Evolutionary conservation across 1,140 invertebrate species (phyloP), one percentile per base, ranked within the genome.

Genomic region (Bombus breviceps): DNA sequence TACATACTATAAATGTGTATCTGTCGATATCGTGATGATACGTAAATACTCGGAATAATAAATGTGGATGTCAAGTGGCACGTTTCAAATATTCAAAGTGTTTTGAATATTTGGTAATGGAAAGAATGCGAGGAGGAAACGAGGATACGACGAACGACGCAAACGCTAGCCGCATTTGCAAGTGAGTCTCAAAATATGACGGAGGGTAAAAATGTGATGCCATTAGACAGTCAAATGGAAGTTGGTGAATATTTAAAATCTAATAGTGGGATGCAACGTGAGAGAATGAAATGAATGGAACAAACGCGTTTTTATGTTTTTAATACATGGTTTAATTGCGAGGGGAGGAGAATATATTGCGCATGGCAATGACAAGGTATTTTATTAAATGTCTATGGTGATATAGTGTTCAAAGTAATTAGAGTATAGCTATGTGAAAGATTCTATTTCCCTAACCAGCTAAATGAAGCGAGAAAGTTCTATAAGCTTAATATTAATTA

Each of bases 1-100:
- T 64, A 47, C 32, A 69, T 57, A 28, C 37, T 47, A 18, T 18
- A 47, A 53, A 25, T n/a, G 28, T 28, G 5, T 25, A 22, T 22
- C 37, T 71, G 25, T 71, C 66, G 53, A 80, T 71, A 37, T 34
- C n/a, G 43, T 39, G 68, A 28, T 22, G 43, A 69, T 80, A 53
- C 43, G 43, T 25, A 39, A 39, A 80, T 80, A 71, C 68, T 6
- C 9, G 3, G 47, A 53, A 37, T 79, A 68, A 71, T n/a, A 10
- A 28, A 18, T 41, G 4, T 8, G 62, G 6, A 32, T 66, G 62
- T 32, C 18, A 53, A 53, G 47, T 22, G 66, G 3, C 66, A 37
- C 32, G 66, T 68, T 68, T 68, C 34, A n/a, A 66, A 66, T 66
- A 32, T 66, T 13, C 62, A 15, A 66, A 32, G 32, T 66, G 22